Base-by-base conservation (phyloP, 64 coral and sea anemone species). In the Stichodactyla mertensii region DNA sequence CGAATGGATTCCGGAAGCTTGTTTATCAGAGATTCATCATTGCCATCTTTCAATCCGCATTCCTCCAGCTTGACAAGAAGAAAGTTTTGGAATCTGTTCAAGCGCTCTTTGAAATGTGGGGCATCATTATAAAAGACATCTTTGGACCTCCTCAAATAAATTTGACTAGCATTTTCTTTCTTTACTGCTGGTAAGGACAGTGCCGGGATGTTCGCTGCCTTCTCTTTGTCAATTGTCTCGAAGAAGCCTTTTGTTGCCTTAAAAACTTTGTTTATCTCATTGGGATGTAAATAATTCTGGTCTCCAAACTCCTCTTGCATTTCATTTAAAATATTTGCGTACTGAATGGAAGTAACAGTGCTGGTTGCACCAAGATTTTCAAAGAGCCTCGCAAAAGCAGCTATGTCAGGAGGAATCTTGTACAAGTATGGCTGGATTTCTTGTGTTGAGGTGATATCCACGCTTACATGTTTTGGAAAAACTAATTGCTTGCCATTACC, bases 1-100 rank as follows among this genome's bases (percentile, higher is more conserved):
- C 4, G 93, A 89, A 27, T 92, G 71, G 86, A 88, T 89, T 74
- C 89, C 61, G 90, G 84, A 54, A 85, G 83, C 19, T 85, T 86
- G 56, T 56, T 77, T 56, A 89, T 58, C 52, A 77, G 60, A 7
- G 16, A 58, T 2, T 56, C 52, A 66, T 82, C 55, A 86, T 52
- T 86, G 54, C 52, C 55, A 16, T 67, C 57, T 7, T 57, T 56
- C 22, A 89, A 57, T 15, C 6, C 61, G 69, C 89, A 91, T 19
- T 82, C 61, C 20, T 15, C 55, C 0, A 91, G 77, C 20, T 92
- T 85, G 51, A 95, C 87, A 16, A 91, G 6, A 45, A 78, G 6
- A 5, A 78, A 55, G 53, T 24, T 56, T 13, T 84, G 10, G 9
- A 84, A 55, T 20, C n/a, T 0, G 1, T 20, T 9, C 2, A 84